Percentiles rank a stretch among this genome's conserved stretches.
Evolutionary conservation across 2,113 vertebrate species (phyloP).

Genomic region (Tenrec ecaudatus): DNA sequence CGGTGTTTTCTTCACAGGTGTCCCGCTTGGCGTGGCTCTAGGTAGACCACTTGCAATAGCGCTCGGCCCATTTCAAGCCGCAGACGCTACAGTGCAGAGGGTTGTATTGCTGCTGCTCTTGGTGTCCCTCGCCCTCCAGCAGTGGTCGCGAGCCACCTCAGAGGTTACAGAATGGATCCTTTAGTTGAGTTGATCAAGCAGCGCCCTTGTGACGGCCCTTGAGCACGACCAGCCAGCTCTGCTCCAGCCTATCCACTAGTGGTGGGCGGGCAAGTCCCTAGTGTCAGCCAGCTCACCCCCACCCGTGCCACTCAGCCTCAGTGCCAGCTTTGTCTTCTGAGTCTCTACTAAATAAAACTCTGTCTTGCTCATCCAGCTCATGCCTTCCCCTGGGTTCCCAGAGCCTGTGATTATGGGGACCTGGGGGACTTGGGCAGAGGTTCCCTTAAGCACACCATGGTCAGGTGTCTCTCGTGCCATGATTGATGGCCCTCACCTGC

Average conservation of each 20-base stretch:
- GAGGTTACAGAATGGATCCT: not conserved
- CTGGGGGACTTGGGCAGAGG: not conserved
- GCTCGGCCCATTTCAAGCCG: too few species aligned
- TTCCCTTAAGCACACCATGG: not conserved
- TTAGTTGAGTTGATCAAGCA: not conserved
- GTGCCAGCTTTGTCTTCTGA: not conserved
- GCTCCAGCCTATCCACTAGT: too few species aligned
- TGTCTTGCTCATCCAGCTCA: accelerated
- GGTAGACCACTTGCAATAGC: too few species aligned
- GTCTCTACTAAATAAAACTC: too few species aligned
- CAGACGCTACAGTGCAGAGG: too few species aligned
- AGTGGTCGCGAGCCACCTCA: not conserved
- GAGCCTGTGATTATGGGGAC: not conserved
- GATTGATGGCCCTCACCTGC: too few species aligned
- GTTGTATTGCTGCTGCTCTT: not conserved
- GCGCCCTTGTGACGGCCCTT: too few species aligned
- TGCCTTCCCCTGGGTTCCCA: not conserved
- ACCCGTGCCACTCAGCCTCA: not conserved
- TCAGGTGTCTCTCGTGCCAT: not conserved
- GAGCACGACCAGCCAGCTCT: not conserved
- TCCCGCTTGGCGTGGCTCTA: too few species aligned
- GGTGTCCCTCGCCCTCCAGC: not conserved
- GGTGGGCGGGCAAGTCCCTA: not conserved
- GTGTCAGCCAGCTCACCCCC: not conserved
- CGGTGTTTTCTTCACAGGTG: too few species aligned